Evolutionary conservation across 2,113 vertebrate species (phyloP).

Genomic region (Oryzias celebensis): DNA sequence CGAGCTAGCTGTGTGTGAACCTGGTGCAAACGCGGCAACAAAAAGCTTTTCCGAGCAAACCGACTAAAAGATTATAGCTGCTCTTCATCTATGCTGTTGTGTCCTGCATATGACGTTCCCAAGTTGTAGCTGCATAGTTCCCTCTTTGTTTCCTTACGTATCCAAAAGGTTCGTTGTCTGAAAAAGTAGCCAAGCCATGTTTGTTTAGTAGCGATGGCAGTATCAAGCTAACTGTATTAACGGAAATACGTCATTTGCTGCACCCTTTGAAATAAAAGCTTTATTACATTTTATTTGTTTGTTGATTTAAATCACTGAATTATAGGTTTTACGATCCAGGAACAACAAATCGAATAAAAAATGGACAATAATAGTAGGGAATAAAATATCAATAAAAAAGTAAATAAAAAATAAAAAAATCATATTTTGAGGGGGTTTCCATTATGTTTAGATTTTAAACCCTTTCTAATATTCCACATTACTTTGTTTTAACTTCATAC

Average conservation of each 20-base stretch:
- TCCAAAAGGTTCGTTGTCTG: constrained; percentile 21
- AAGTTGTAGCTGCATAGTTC: constrained; percentile 14
- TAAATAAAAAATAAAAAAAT: too few relatives aligned
- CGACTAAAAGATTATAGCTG: not conserved
- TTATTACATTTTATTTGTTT: not conserved
- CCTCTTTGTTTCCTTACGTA: constrained; percentile 18
- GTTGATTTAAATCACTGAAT: too few relatives aligned
- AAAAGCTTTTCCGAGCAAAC: constrained; percentile 22
- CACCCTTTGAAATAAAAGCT: constrained; percentile 42
- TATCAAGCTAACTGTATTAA: constrained; percentile 1
- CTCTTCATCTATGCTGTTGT: constrained; percentile 6
- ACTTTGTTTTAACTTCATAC: too few relatives aligned
- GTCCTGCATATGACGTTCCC: constrained; percentile 6
- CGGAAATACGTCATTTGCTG: constrained; percentile 27
- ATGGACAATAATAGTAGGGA: too few relatives aligned
- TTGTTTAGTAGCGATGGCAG: constrained; percentile 56
- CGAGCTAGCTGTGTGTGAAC: constrained; percentile 25
- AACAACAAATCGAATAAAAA: too few relatives aligned
- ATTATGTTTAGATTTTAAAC: too few relatives aligned
- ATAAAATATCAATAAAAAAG: too few relatives aligned
- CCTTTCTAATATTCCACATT: too few relatives aligned
- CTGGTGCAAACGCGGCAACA: constrained; percentile 53
- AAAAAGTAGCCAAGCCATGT: constrained; percentile 66
- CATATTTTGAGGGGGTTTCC: too few relatives aligned
- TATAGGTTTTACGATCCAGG: too few relatives aligned